Evolutionary conservation across 92 coral and sea anemone species (phyloP).

Genomic region (Pocillopora meandrina): DNA sequence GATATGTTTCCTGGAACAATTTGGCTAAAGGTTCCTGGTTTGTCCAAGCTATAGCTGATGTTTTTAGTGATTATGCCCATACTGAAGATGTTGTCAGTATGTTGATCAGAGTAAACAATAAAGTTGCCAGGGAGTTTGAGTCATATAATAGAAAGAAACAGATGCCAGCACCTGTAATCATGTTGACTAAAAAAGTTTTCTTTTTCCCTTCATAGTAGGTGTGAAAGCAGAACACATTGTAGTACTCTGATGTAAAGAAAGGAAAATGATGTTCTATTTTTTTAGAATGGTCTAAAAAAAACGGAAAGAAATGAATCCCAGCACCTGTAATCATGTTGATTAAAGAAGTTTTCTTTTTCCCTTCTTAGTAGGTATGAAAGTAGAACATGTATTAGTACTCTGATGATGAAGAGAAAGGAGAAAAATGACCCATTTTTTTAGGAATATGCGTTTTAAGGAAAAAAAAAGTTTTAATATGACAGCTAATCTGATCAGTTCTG

Average conservation of each 20-base stretch:
- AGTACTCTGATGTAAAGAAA: too few relatives aligned
- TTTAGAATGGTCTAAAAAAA: too few relatives aligned
- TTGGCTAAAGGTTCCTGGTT: slow-evolving; percentile 97
- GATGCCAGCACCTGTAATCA: slow-evolving; percentile 93
- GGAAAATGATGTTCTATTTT: too few relatives aligned
- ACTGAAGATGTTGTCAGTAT: slow-evolving; percentile 92
- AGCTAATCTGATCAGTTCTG: too few relatives aligned
- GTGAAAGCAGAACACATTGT: background rate
- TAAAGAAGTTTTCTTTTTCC: slow-evolving; percentile 82
- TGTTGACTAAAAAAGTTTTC: slow-evolving; percentile 88
- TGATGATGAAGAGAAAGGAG: too few relatives aligned
- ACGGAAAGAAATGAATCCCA: slow-evolving; percentile 75
- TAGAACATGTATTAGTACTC: too few relatives aligned
- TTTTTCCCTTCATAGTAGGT: slow-evolving; percentile 53
- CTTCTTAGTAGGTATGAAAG: slow-evolving; percentile 5
- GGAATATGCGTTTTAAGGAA: too few relatives aligned
- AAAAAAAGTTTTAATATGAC: too few relatives aligned
- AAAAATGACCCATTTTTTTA: too few relatives aligned
- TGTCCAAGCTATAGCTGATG: slow-evolving; percentile 91
- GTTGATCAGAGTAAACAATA: slow-evolving; percentile 86
- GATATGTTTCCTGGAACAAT: slow-evolving; percentile 98
- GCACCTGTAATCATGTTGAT: slow-evolving; percentile 93
- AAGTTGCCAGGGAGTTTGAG: slow-evolving; percentile 94
- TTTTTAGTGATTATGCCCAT: slow-evolving; percentile 70
- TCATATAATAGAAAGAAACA: slow-evolving; percentile 88